Evolutionary conservation across 2,113 vertebrate species (phyloP).

Genomic region (Paradisaea rubra): DNA sequence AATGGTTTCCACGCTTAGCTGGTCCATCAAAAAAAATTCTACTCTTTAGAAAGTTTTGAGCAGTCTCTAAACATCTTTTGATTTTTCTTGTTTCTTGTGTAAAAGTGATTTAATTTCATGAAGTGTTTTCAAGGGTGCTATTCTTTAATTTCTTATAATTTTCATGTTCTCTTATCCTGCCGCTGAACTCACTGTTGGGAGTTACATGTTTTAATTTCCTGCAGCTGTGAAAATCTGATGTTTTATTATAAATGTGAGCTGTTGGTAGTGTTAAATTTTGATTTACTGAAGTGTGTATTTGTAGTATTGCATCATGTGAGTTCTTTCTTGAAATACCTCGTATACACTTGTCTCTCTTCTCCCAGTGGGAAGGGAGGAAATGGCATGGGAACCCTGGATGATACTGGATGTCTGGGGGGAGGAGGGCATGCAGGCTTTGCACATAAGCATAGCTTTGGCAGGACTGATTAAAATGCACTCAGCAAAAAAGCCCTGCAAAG

Average conservation of each 20-base stretch:
- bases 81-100: not conserved
- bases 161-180: not conserved
- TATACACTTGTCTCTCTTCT: not conserved
- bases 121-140: not conserved
- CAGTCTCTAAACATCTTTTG: not conserved
- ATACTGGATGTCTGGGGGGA: not conserved
- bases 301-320: not conserved
- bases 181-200: not conserved
- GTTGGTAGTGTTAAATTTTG: not conserved
- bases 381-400: not conserved
- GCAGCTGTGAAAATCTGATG: not conserved
- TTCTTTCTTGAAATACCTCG: not conserved
- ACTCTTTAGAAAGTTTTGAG: not conserved
- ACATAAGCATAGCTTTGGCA: not conserved
- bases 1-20: not conserved
- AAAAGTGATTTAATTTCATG: not conserved
- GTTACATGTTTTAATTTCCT: not conserved
- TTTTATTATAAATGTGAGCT: not conserved
- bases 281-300: not conserved
- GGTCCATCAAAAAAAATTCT: not conserved
- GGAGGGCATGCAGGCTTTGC: not conserved
- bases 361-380: not conserved
- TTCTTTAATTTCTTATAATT: not conserved
- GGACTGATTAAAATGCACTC: not conserved
- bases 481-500: not conserved